These are phyloP conservation scores for Dolomedes plantarius DNA, from an alignment of 2,888 invertebrate genomes.

Conservation along the genomic window DNA sequence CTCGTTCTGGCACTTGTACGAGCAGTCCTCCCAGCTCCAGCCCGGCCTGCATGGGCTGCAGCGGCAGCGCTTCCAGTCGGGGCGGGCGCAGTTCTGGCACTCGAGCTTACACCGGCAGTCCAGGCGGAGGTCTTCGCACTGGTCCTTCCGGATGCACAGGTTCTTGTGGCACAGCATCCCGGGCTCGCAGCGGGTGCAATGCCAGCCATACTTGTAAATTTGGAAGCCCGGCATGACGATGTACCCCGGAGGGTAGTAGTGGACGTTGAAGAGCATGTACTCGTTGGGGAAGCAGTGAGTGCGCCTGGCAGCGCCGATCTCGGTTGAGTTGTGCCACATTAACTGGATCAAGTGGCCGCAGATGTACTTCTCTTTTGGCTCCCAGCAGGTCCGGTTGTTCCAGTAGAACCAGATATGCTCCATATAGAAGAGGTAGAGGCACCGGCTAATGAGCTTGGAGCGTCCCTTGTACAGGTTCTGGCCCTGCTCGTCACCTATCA, in stretches of 20 bases:
- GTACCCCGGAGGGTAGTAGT: slow-evolving; percentile 11
- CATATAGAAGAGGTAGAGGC: neutral
- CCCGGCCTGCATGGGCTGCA: slow-evolving; percentile 26
- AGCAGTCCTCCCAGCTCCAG: slow-evolving; percentile 31
- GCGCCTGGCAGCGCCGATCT: neutral
- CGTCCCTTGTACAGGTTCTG: slow-evolving; percentile 11
- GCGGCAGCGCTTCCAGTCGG: neutral
- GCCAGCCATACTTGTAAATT: neutral
- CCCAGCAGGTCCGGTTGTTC: neutral
- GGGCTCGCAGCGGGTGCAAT: slow-evolving; percentile 11
- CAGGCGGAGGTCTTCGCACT: slow-evolving; percentile 17
- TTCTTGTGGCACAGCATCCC: slow-evolving; percentile 20
- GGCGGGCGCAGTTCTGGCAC: slow-evolving; percentile 24
- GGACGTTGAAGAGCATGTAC: neutral
- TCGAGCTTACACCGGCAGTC: slow-evolving; percentile 17
- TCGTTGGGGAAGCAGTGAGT: neutral
- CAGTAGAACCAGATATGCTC: neutral
- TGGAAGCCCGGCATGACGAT: too few species aligned
- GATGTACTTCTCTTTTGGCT: neutral
- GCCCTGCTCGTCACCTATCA: neutral
- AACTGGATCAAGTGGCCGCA: slow-evolving; percentile 28
- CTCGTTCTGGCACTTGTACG: neutral
- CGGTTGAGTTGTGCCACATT: neutral
- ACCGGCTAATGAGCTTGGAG: neutral
- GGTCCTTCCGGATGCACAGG: slow-evolving; percentile 19